Percentiles rank a stretch among this genome's conserved stretches.
Conservation (phyloP, 2,888 invertebrate genomes). For the Cloeon dipterum region DNA sequence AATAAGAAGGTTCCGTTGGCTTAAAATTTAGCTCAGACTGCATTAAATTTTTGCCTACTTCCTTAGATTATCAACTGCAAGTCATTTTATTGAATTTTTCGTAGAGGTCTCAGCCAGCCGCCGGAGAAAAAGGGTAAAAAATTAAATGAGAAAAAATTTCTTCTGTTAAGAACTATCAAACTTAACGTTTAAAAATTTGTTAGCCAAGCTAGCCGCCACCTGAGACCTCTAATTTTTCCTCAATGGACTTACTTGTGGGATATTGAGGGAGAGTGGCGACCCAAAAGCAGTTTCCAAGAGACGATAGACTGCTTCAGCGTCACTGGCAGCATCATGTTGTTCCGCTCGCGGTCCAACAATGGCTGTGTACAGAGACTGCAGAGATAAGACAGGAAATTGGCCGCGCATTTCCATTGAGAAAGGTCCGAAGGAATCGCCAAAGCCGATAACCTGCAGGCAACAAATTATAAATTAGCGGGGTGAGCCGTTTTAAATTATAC, state of each 20-base stretch:
- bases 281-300: slow-evolving; percentile 5
- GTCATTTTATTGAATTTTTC: too few species aligned
- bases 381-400: slow-evolving; percentile 5
- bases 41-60: too few species aligned
- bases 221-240: too few species aligned
- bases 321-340: slow-evolving; percentile 6
- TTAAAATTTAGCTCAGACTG: too few species aligned
- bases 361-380: slow-evolving; percentile 5
- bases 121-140: too few species aligned
- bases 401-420: slow-evolving; percentile 5
- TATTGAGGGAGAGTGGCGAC: slow-evolving; percentile 4
- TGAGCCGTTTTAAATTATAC: too few species aligned
- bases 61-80: too few species aligned
- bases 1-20: too few species aligned
- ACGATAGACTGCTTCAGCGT: slow-evolving; percentile 6
- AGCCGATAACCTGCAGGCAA: slow-evolving; percentile 1
- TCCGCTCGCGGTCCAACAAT: slow-evolving; percentile 4
- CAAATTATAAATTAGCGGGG: not conserved
- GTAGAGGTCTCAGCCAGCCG: too few species aligned
- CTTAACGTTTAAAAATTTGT: too few species aligned
- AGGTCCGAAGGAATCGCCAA: slow-evolving; percentile 6
- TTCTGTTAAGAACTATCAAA: not conserved
- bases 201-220: too few species aligned
- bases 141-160: too few species aligned
- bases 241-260: slow-evolving; percentile 6